phyloP scores from a whole-genome alignment of 2,113 vertebrate genomes.

The Mus pahari region DNA sequence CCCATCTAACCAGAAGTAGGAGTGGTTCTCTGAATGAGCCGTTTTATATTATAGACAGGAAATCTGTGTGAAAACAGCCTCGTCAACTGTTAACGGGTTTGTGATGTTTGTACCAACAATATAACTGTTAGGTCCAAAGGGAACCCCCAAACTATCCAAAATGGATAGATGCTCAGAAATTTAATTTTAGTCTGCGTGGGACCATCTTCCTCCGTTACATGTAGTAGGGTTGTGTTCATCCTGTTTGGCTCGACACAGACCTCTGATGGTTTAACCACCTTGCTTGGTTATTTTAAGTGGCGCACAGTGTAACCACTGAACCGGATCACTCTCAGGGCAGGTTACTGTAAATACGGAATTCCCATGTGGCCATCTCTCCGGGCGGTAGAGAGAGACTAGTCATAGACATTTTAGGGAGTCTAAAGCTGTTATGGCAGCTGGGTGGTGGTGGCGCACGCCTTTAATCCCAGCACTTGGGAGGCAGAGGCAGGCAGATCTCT shows the following conservation, averaged over 20 bases:
- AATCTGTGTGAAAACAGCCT: constrained; percentile 1
- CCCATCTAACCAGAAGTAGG: neutral
- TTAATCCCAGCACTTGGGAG: no score
- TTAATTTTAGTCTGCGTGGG: neutral
- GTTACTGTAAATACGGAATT: neutral
- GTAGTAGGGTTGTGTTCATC: neutral
- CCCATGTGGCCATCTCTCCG: neutral
- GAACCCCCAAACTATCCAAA: neutral
- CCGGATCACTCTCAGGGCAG: neutral
- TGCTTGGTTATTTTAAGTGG: neutral
- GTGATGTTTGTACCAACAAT: neutral
- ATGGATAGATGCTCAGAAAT: neutral
- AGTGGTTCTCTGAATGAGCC: neutral
- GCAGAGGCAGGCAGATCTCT: no score
- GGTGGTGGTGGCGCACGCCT: no score
- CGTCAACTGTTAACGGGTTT: neutral
- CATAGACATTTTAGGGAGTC: neutral
- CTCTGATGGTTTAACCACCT: neutral
- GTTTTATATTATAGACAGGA: neutral
- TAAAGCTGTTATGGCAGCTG: neutral
- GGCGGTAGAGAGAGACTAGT: neutral
- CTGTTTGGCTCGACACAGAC: neutral
- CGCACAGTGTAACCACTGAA: neutral
- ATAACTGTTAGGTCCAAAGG: neutral
- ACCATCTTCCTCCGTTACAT: neutral